Conservation (phyloP, 2,797 vertebrate species). For the Apogon talboti region DNA sequence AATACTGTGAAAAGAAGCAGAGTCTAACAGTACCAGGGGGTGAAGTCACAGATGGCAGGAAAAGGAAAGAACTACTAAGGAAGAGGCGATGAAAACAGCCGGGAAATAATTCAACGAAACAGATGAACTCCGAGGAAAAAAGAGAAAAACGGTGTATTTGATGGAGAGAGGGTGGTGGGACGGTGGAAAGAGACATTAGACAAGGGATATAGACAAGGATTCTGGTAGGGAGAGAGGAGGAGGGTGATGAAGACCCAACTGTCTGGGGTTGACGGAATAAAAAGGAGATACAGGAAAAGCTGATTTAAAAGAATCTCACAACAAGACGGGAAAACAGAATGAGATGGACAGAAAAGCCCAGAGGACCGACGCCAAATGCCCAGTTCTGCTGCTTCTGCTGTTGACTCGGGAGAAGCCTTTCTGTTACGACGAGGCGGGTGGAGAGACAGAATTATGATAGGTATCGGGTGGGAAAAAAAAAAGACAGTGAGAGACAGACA, state of each 20-base stretch:
- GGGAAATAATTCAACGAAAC: slow-evolving; percentile 61
- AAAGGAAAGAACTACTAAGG: slow-evolving; percentile 46
- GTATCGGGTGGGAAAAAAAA: background rate
- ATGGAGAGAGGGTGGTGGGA: slow-evolving; percentile 33
- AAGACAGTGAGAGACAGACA: slow-evolving; percentile 42
- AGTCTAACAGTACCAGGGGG: slow-evolving; percentile 8
- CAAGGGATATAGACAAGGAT: slow-evolving; percentile 28
- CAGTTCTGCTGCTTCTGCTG: slow-evolving; percentile 15
- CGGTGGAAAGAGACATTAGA: slow-evolving; percentile 42
- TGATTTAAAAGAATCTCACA: slow-evolving; percentile 16
- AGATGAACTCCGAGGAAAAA: slow-evolving; percentile 45
- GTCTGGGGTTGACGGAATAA: slow-evolving; percentile 38
- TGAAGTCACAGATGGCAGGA: slow-evolving; percentile 40
- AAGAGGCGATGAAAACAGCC: slow-evolving; percentile 51
- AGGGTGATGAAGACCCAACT: slow-evolving; percentile 35
- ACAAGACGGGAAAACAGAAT: slow-evolving; percentile 31
- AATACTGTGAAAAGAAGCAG: slow-evolving; percentile 16
- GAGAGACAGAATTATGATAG: slow-evolving; percentile 13
- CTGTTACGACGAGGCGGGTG: slow-evolving; percentile 47
- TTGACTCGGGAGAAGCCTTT: slow-evolving; percentile 36
- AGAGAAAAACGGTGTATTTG: slow-evolving; percentile 15
- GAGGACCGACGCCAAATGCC: slow-evolving; percentile 52
- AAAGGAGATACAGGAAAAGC: slow-evolving; percentile 4
- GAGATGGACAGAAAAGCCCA: slow-evolving; percentile 54
- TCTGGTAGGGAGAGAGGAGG: slow-evolving; percentile 25